Conservation (phyloP, 2,888 invertebrate genomes). For the Campoletis raptor region DNA sequence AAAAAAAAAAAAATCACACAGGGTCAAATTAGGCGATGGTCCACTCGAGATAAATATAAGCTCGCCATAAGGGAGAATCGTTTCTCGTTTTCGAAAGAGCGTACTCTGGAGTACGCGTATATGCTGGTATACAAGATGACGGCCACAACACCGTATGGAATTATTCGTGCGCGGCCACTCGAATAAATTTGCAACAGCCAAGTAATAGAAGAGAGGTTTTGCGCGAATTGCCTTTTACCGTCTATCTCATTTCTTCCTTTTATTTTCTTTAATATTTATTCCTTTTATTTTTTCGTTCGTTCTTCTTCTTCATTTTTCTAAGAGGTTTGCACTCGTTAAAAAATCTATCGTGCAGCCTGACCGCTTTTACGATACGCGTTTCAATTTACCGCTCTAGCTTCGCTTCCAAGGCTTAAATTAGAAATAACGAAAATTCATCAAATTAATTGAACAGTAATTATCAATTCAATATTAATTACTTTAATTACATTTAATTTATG, state of each 20-base stretch:
- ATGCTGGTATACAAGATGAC: constrained; percentile 65
- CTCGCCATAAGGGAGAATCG: constrained; percentile 48
- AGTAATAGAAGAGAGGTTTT: constrained; percentile 8
- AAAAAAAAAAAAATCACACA: constrained; percentile 62
- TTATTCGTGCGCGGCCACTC: constrained; percentile 68
- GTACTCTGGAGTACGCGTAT: constrained; percentile 67
- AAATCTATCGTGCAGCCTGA: constrained; percentile 36
- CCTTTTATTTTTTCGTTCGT: background rate
- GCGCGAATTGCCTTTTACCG: constrained; percentile 48
- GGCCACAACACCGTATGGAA: constrained; percentile 57
- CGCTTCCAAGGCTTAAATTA: background rate
- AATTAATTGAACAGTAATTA: constrained; percentile 7
- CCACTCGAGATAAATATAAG: constrained; percentile 76
- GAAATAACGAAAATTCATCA: background rate
- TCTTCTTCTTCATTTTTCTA: constrained; percentile 14
- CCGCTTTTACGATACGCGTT: constrained; percentile 37
- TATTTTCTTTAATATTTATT: constrained; percentile 9
- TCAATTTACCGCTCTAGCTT: constrained; percentile 9
- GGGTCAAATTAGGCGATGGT: constrained; percentile 75
- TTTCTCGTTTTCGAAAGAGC: constrained; percentile 44
- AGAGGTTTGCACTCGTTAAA: constrained; percentile 38
- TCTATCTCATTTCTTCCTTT: constrained; percentile 19
- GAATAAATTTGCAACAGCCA: constrained; percentile 71
- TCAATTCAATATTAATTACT: constrained; percentile 11
- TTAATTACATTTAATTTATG: background rate